A percentile compares a stretch with the other conserved stretches of the same genome.
Evolutionary conservation across 1,140 invertebrate genomes (phyloP).

Genomic region (Trissolcus basalis): DNA sequence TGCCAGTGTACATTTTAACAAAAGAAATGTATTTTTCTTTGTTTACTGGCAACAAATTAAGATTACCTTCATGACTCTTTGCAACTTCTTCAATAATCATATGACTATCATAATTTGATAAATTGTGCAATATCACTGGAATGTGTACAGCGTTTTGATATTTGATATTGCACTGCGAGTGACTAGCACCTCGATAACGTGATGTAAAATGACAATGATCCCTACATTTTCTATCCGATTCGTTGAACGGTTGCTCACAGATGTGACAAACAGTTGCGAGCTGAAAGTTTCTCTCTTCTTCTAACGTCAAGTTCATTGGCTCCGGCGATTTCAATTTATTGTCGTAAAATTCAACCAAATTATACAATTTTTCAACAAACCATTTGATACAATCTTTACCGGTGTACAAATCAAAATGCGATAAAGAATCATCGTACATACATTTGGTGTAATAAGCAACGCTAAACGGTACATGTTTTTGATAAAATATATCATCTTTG

Average conservation of each 20-base stretch:
- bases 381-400: constrained; percentile 60
- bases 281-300: background rate
- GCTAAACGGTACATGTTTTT: constrained; percentile 63
- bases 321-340: background rate
- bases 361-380: constrained; percentile 61
- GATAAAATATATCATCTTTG: constrained; percentile 18
- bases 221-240: constrained; percentile 3
- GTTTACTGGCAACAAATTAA: too few species aligned
- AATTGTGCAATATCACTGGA: too few species aligned
- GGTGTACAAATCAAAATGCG: constrained; percentile 59
- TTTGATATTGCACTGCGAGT: too few species aligned
- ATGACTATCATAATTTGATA: too few species aligned
- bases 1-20: too few species aligned
- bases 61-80: too few species aligned
- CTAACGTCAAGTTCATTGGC: background rate
- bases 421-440: constrained; percentile 64
- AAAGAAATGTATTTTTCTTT: too few species aligned
- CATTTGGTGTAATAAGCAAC: constrained; percentile 69
- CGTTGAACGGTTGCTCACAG: background rate
- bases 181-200: constrained; percentile 61
- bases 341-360: constrained; percentile 33
- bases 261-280: background rate
- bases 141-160: too few species aligned
- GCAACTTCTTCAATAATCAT: too few species aligned
- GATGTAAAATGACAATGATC: constrained; percentile 69